A percentile compares a stretch with the other conserved stretches of the same genome.
Conservation (phyloP, 2,797 vertebrate genomes). For the Molossus alvarezi region DNA sequence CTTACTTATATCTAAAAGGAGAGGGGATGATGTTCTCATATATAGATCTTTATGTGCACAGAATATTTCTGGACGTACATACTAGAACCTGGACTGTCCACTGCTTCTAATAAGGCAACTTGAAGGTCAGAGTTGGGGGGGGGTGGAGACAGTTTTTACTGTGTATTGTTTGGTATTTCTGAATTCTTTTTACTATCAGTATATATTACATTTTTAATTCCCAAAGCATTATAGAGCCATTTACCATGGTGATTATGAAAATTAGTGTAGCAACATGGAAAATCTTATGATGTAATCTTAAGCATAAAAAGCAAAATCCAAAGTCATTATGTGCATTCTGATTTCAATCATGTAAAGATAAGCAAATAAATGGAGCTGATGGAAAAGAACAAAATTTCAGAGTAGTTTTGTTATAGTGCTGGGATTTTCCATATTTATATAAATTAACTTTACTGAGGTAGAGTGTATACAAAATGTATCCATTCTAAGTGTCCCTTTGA, state of each 20-base stretch:
- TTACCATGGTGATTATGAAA: slow-evolving; percentile 20
- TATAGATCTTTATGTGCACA: not conserved
- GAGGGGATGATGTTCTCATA: not conserved
- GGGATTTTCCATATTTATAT: not conserved
- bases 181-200: not conserved
- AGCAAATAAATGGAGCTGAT: not conserved
- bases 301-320: slow-evolving; percentile 15
- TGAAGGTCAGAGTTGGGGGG: not conserved
- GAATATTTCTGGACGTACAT: not conserved
- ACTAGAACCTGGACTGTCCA: not conserved
- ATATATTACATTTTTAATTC: not conserved
- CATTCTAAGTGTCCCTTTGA: not conserved
- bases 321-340: not conserved
- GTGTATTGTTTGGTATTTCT: not conserved
- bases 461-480: not conserved
- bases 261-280: not conserved
- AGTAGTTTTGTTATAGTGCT: not conserved
- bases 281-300: not conserved
- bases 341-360: not conserved
- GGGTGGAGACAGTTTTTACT: not conserved
- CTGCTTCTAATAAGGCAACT: not conserved
- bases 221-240: not conserved
- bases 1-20: not conserved
- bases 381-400: not conserved
- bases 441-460: not conserved